Percentiles rank a stretch among this genome's conserved stretches.
phyloP scores from a whole-genome alignment of 2,797 vertebrate genomes.

The Hephaestus fuliginosus region DNA sequence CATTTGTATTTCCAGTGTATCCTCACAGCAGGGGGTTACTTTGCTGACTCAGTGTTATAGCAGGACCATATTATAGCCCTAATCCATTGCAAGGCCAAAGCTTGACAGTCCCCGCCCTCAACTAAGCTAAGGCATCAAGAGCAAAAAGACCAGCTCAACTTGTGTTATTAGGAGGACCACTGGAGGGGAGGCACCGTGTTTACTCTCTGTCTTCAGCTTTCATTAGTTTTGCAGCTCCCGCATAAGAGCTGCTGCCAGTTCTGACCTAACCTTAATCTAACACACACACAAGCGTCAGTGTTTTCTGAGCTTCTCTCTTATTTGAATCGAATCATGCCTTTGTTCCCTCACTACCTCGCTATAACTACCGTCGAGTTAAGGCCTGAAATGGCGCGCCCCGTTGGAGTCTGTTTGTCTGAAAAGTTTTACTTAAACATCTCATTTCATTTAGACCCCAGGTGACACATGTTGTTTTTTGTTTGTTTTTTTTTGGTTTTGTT shows the following conservation, averaged over 20 bases:
- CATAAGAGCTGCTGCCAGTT: neutral
- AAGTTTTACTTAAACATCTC: neutral
- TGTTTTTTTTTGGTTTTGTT: neutral
- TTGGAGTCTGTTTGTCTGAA: neutral
- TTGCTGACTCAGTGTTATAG: constrained; percentile 72
- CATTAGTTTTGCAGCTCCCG: neutral
- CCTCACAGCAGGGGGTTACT: constrained; percentile 63
- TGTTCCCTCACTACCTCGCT: neutral
- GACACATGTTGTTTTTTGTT: too few species aligned
- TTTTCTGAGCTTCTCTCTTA: neutral
- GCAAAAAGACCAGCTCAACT: constrained; percentile 42
- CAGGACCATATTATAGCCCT: constrained; percentile 57
- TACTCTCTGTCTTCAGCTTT: neutral
- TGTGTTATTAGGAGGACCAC: constrained; percentile 30
- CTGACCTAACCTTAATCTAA: constrained; percentile 3
- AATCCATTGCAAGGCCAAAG: constrained; percentile 70
- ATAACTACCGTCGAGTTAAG: neutral
- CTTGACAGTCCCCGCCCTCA: constrained; percentile 43
- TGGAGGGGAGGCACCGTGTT: constrained; percentile 20
- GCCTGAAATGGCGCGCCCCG: too few species aligned
- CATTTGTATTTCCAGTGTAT: constrained; percentile 74
- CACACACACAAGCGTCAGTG: neutral
- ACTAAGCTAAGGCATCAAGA: constrained; percentile 31
- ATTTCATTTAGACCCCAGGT: neutral
- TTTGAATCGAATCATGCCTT: neutral